Percentiles rank a stretch among this genome's conserved stretches.
Evolutionary conservation across 2,113 vertebrate species (phyloP).

Genomic region (Hypomesus transpacificus): DNA sequence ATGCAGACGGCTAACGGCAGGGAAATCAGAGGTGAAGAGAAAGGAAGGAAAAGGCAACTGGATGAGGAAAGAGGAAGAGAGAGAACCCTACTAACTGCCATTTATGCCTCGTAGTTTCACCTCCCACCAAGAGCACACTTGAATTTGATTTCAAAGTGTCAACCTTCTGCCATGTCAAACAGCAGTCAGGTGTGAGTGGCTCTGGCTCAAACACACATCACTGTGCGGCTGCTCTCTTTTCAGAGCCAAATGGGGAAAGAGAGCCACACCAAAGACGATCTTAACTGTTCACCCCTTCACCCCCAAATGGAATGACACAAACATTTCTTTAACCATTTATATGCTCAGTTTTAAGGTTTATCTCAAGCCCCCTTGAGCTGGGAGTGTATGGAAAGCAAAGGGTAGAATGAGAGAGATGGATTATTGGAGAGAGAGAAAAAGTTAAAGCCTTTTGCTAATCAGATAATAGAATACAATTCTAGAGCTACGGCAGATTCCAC

Average conservation of each 20-base stretch:
- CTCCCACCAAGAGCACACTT: slow-evolving; percentile 38
- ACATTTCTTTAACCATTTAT: too few species aligned
- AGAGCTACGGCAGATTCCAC: too few species aligned
- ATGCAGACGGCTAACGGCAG: too few species aligned
- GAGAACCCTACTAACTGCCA: slow-evolving; percentile 21
- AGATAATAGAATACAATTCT: too few species aligned
- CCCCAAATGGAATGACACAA: slow-evolving; percentile 4
- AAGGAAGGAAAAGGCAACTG: not conserved
- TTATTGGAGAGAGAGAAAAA: too few species aligned
- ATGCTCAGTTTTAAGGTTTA: too few species aligned
- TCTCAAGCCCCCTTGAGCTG: too few species aligned
- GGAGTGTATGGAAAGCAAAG: too few species aligned
- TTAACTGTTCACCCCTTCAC: slow-evolving; percentile 30
- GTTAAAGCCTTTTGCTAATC: too few species aligned
- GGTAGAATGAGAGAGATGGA: too few species aligned
- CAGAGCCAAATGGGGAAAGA: slow-evolving; percentile 12
- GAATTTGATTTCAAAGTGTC: slow-evolving; percentile 49
- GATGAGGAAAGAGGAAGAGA: not conserved
- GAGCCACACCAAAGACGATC: slow-evolving; percentile 1
- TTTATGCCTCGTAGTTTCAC: slow-evolving; percentile 42
- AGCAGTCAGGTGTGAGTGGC: slow-evolving; percentile 18
- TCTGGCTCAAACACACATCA: slow-evolving; percentile 35
- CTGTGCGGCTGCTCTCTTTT: slow-evolving; percentile 15
- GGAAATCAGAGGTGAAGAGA: not conserved
- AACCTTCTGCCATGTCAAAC: slow-evolving; percentile 47